Base-by-base conservation (phyloP, 2,888 invertebrate genomes). In the Sacculina carcini region DNA sequence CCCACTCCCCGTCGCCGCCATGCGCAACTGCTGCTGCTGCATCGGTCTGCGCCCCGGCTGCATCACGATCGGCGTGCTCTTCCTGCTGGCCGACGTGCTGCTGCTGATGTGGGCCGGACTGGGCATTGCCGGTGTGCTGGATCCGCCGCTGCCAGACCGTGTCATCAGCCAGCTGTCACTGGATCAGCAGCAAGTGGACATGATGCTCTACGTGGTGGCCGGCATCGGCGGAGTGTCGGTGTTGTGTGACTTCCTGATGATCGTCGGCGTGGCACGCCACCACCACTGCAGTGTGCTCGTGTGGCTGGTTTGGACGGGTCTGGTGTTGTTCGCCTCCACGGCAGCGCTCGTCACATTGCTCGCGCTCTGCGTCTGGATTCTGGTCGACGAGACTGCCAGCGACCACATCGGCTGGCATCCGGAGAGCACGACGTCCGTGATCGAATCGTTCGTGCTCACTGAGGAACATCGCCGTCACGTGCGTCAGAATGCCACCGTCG, bases 1-100 rank as follows among this genome's bases (percentile, higher is more conserved):
- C n/a, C n/a, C n/a, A n/a, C n/a, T n/a, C 39, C 42, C 28, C 28
- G 16, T 16, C 3, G n/a, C 44, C 26, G 28, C 42, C 28, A 44
- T 44, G 44, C 28, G 28, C 16, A 10, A 12, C 44, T 44, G 44
- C 44, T 44, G 44, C 44, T 44, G 44, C 44, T 44, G 44, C 19
- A 23, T 44, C 44, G 44, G 44, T 10, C 44, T 44, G 44, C 44
- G 44, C 44, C 26, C 44, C 9, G 44, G 44, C 44, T 23, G 28
- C 44, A 28, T 28, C 28, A 26, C 29, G 28, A 28, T 44, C 28
- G 44, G 44, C 16, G 1, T 44, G 16, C n/a, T 44, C 16, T 26
- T 44, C 28, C 28, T 44, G 44, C 16, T 44, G 16, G 44, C 29
- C 3, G 44, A 44, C 44, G n/a, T 28, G 16, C 28, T 28, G 1